Base-by-base conservation (phyloP, 2,888 invertebrate species). In the Melinopterus prodromus region DNA sequence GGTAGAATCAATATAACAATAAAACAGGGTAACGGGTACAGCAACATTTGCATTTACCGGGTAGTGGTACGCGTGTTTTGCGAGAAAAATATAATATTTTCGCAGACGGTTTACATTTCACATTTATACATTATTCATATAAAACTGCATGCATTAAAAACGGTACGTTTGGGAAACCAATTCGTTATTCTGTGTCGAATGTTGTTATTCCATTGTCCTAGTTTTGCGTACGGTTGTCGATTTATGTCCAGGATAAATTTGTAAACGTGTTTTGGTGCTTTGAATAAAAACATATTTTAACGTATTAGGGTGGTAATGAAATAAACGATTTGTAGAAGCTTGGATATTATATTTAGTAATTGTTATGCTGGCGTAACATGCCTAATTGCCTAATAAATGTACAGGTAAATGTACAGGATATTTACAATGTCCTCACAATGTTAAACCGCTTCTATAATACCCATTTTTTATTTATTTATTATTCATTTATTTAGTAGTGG, bases 51-150 rank as follows among this genome's bases (percentile, higher is more conserved):
- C 53, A 53, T 53, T 2, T 26, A 53, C 53, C 12, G 12, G 53
- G 53, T 53, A 53, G 7, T 53, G 53, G 53, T 53, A 53, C 53
- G 53, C 53, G 53, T 53, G 53, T 53, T 53, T 53, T 53, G 53
- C 53, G 7, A 53, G 53, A 53, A 53, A 53, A 53, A 53, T 53
- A 53, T 53, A 53, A 53, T 53, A 53, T 53, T 53, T 53, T 53
- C 53, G 53, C 53, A 53, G 53, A 53, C 53, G 53, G 53, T 53
- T 53, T 53, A 53, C 53, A 53, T 53, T 53, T 53, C 53, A 53
- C 53, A 53, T 53, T 53, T 53, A 53, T 53, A 12, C 53, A 53
- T 53, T 53, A 53, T 53, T 53, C 53, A 53, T 53, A 53, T 53
- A 53, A 53, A 53, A 53, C 53, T 53, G 53, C 53, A 53, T 9